A percentile compares a stretch with the other conserved stretches of the same genome.
Conservation (phyloP, 2,113 vertebrate species). For the Ophiodon elongatus region DNA sequence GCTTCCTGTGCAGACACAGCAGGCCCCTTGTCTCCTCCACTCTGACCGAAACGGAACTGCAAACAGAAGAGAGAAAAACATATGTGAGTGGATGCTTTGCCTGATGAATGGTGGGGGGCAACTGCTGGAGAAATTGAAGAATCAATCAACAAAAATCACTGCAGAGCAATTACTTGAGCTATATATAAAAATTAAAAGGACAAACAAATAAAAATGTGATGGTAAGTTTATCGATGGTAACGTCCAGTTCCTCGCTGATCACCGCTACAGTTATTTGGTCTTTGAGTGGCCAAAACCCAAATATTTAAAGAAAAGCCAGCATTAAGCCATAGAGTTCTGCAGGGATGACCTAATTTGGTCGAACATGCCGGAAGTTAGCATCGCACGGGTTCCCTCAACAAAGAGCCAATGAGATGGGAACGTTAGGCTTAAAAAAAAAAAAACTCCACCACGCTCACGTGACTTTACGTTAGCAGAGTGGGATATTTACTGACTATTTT, state of each 20-base stretch:
- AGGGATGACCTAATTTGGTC: too few relatives aligned
- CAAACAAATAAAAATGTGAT: neutral
- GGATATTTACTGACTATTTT: too few relatives aligned
- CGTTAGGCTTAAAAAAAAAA: too few relatives aligned
- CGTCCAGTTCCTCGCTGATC: neutral
- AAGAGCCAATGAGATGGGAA: neutral
- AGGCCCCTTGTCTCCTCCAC: constrained; percentile 94
- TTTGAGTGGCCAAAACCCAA: neutral
- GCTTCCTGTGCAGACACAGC: constrained; percentile 94
- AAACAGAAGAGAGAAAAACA: neutral
- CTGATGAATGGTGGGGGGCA: neutral
- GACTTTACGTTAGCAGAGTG: too few relatives aligned
- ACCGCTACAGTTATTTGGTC: neutral
- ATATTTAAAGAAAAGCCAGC: neutral
- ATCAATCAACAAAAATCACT: neutral
- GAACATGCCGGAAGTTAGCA: neutral
- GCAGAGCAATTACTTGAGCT: neutral
- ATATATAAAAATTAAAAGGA: neutral
- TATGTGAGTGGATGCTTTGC: neutral
- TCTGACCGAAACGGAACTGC: constrained; percentile 96
- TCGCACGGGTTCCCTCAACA: neutral
- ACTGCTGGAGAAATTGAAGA: neutral
- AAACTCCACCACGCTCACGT: neutral
- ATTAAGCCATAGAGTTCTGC: neutral
- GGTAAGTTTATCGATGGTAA: neutral